phyloP scores from a whole-genome alignment of 1,140 invertebrate species.

The Nephotettix cincticeps region DNA sequence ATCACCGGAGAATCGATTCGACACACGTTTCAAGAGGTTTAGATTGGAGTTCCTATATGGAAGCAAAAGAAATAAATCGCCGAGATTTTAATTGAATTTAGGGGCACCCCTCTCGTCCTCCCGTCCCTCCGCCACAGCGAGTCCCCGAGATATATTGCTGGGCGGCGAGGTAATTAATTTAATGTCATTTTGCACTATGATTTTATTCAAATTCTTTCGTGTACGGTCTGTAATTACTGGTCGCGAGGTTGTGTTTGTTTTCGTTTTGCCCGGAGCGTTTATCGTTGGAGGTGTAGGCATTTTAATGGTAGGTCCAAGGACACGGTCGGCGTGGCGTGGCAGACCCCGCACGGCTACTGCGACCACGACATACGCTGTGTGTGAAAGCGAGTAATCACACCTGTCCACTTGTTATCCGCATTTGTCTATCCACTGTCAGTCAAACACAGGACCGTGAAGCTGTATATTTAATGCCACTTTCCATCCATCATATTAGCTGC shows the following conservation, averaged over 20 bases:
- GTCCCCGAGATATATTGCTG: constrained; percentile 11
- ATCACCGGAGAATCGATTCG: no score
- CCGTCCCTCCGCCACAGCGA: neutral
- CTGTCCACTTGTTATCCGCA: no score
- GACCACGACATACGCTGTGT: no score
- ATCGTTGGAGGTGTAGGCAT: constrained; percentile 5
- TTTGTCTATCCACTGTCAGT: no score
- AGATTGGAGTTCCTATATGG: constrained; percentile 12
- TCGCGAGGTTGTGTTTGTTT: neutral
- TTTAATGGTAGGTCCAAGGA: neutral
- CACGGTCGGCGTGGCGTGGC: no score
- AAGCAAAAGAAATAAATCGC: constrained; percentile 16
- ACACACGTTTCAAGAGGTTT: neutral
- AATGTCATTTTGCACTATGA: constrained; percentile 20
- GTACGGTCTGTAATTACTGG: constrained; percentile 5
- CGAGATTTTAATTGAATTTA: constrained; percentile 17
- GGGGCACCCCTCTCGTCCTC: neutral
- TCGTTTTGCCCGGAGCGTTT: neutral
- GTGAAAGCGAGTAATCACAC: no score
- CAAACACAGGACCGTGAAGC: no score
- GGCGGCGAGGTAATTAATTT: constrained; percentile 10
- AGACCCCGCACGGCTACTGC: no score
- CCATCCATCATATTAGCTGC: no score
- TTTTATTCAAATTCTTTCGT: constrained; percentile 23
- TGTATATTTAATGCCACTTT: no score